A percentile compares a stretch with the other conserved stretches of the same genome.
Evolutionary conservation across 1,140 invertebrate genomes (phyloP).

Genomic region (Formica exsecta): DNA sequence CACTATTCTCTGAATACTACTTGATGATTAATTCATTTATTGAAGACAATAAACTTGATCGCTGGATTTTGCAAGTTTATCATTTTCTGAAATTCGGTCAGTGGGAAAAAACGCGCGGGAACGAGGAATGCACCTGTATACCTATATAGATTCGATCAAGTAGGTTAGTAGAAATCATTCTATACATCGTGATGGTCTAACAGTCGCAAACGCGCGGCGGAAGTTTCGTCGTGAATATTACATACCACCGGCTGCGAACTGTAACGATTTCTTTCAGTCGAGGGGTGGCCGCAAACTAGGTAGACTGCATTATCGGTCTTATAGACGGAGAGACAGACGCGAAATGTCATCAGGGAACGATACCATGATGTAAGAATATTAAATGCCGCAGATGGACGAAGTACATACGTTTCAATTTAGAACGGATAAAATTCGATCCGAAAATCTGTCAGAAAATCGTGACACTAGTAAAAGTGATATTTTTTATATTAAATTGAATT

Average conservation of each 20-base stretch:
- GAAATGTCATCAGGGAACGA: constrained; percentile 51
- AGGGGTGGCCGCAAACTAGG: constrained; percentile 60
- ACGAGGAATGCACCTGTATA: constrained; percentile 17
- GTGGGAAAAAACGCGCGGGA: constrained; percentile 29
- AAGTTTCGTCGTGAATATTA: constrained; percentile 73
- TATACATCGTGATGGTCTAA: constrained; percentile 38
- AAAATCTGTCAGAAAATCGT: not conserved
- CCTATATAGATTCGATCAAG: constrained; percentile 47
- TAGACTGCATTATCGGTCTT: constrained; percentile 69
- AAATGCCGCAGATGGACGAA: constrained; percentile 37
- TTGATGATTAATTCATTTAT: constrained; percentile 42
- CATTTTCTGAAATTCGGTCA: constrained; percentile 49
- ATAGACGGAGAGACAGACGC: constrained; percentile 65
- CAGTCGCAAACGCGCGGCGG: constrained; percentile 49
- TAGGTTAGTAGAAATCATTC: constrained; percentile 61
- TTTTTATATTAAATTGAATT: not conserved
- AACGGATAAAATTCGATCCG: not conserved
- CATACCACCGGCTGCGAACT: constrained; percentile 53
- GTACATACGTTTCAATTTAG: constrained; percentile 1
- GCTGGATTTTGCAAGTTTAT: not conserved
- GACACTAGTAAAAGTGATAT: not conserved
- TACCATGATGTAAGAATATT: constrained; percentile 47
- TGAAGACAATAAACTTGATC: not conserved
- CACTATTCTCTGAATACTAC: constrained; percentile 8
- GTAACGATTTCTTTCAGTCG: constrained; percentile 64